Percentiles rank a stretch among this genome's conserved stretches.
These are phyloP conservation scores for Cydia amplana DNA, from an alignment of 1,140 invertebrate species.

Conservation along the genomic window DNA sequence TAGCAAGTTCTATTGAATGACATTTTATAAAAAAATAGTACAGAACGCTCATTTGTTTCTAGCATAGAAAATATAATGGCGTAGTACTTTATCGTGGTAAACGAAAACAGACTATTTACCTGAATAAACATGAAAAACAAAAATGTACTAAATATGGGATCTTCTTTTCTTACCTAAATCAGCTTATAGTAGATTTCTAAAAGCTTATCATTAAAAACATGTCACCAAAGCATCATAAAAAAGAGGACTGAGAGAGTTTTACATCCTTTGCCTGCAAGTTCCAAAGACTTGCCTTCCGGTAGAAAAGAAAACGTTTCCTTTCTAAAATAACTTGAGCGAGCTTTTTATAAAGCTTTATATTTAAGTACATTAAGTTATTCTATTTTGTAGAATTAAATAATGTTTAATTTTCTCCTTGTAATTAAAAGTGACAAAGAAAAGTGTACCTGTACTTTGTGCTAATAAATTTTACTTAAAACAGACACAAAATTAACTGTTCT, in stretches of 20 bases:
- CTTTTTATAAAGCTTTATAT: conserved; percentile 35
- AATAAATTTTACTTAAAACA: not conserved
- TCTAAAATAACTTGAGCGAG: conserved; percentile 47
- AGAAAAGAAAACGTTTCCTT: conserved; percentile 46
- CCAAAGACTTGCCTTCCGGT: conserved; percentile 36
- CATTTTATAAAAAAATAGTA: too few relatives aligned
- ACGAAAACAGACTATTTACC: too few relatives aligned
- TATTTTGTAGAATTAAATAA: not conserved
- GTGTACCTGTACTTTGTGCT: not conserved
- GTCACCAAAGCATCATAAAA: conserved; percentile 12
- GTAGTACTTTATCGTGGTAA: too few relatives aligned
- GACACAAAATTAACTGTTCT: not conserved
- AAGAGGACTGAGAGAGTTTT: not conserved
- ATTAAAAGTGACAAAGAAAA: conserved; percentile 7
- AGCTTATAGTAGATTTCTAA: not conserved
- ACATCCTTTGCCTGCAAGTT: conserved; percentile 42
- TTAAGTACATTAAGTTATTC: conserved; percentile 37
- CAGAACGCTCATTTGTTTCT: too few relatives aligned
- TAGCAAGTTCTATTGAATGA: too few relatives aligned
- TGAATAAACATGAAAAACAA: too few relatives aligned
- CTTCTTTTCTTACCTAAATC: too few relatives aligned
- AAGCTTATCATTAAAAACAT: conserved; percentile 11
- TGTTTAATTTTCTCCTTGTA: conserved; percentile 7
- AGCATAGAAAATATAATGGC: too few relatives aligned
- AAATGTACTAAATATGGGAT: too few relatives aligned